These are phyloP conservation scores for Psilanteris sp. DNA, from an alignment of 1,140 invertebrate species.

Conservation along the genomic window DNA sequence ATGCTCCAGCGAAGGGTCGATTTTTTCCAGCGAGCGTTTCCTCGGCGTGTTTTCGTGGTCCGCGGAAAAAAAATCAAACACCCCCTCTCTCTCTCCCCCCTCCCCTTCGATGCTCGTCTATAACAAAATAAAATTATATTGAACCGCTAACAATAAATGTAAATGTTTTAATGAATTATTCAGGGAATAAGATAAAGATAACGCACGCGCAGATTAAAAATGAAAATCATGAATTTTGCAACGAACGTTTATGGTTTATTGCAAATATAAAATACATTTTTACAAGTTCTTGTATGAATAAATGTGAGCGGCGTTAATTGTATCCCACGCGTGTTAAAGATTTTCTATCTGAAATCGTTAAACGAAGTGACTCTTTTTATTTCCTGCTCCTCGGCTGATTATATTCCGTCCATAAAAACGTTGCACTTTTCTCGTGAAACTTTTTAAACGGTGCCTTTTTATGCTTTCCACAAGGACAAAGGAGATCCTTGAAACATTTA, in stretches of 20 bases:
- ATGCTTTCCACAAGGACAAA: slow-evolving; percentile 46
- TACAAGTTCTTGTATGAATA: slow-evolving; percentile 43
- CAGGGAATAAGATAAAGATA: slow-evolving; percentile 57
- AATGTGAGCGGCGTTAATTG: slow-evolving; percentile 39
- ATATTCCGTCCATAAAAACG: slow-evolving; percentile 39
- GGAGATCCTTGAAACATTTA: slow-evolving; percentile 33
- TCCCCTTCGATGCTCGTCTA: no score
- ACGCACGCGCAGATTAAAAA: slow-evolving; percentile 43
- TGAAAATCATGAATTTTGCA: slow-evolving; percentile 59
- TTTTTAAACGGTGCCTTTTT: slow-evolving; percentile 34
- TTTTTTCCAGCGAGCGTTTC: slow-evolving; percentile 33
- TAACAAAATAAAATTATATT: slow-evolving; percentile 41
- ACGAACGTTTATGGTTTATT: slow-evolving; percentile 43
- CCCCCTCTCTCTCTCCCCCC: no score
- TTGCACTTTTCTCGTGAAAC: slow-evolving; percentile 31
- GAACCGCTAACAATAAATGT: slow-evolving; percentile 52
- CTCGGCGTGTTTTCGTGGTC: slow-evolving; percentile 47
- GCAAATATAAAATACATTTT: slow-evolving; percentile 51
- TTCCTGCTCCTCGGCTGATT: slow-evolving; percentile 12
- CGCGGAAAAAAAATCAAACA: slow-evolving; percentile 29
- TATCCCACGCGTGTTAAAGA: slow-evolving; percentile 49
- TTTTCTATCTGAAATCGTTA: slow-evolving; percentile 49
- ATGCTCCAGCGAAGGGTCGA: slow-evolving; percentile 36
- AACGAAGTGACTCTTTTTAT: slow-evolving; percentile 31
- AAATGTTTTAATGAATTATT: slow-evolving; percentile 61